phyloP scores from a whole-genome alignment of 2,888 invertebrate genomes.

The Chouioia cunea region DNA sequence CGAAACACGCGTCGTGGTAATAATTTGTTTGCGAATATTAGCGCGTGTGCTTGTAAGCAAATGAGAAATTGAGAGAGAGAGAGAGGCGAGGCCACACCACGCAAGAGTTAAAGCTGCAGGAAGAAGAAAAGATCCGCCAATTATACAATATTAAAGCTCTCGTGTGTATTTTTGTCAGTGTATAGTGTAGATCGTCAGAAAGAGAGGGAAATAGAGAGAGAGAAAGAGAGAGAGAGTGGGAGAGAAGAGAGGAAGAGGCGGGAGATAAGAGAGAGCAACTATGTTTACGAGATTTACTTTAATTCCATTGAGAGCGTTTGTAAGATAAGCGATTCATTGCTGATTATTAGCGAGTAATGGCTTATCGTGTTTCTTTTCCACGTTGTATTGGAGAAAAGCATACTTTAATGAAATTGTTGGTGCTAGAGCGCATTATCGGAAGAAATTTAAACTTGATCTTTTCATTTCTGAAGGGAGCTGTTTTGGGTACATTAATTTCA shows the following conservation, averaged over 20 bases:
- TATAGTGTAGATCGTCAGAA: too few species aligned
- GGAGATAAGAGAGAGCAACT: conserved; percentile 13
- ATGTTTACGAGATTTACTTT: conserved; percentile 30
- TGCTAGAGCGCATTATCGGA: too few species aligned
- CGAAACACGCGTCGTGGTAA: not conserved
- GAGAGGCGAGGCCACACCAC: not conserved
- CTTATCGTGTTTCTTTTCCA: conserved; percentile 17
- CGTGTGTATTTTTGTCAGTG: not conserved
- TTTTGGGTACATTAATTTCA: too few species aligned
- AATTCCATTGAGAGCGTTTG: conserved; percentile 19
- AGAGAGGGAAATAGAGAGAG: not conserved
- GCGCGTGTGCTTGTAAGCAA: conserved; percentile 17
- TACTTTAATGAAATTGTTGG: too few species aligned
- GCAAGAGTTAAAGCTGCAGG: not conserved
- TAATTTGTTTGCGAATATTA: conserved; percentile 35
- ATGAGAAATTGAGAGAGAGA: conserved; percentile 7
- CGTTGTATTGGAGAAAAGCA: not conserved
- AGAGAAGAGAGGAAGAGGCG: not conserved
- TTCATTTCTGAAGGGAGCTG: too few species aligned
- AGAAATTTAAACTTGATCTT: too few species aligned
- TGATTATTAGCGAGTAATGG: conserved; percentile 11
- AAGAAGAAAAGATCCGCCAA: not conserved
- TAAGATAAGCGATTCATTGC: conserved; percentile 25
- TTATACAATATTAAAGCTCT: not conserved
- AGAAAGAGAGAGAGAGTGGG: conserved; percentile 8